phyloP scores from a whole-genome alignment of 1,140 invertebrate genomes.

The Eufriesea mexicana region DNA sequence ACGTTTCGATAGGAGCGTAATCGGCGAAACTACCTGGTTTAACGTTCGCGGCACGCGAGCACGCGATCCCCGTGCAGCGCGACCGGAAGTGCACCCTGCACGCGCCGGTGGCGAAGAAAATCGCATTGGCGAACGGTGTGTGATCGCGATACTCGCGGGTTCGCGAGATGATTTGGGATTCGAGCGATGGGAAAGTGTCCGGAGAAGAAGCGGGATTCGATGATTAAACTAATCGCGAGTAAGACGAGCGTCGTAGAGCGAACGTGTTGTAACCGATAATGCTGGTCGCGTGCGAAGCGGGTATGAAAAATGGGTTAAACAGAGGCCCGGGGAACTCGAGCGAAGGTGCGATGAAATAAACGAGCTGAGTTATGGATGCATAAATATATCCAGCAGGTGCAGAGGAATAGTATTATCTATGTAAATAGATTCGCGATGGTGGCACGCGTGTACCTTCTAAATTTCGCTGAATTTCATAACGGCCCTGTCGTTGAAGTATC shows the following conservation, averaged over 20 bases:
- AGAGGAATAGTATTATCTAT: conserved; percentile 36
- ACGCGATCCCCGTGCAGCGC: conserved; percentile 38
- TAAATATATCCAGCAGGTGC: conserved; percentile 29
- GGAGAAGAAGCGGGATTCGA: too few species aligned
- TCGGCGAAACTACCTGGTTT: conserved; percentile 1
- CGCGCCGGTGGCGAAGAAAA: too few species aligned
- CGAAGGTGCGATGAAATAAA: conserved; percentile 8
- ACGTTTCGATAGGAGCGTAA: conserved; percentile 39
- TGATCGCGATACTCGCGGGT: not conserved
- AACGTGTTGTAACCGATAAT: not conserved
- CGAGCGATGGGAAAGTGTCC: too few species aligned
- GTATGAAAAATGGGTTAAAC: not conserved
- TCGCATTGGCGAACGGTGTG: not conserved
- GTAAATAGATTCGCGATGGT: conserved; percentile 14
- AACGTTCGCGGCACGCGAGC: conserved; percentile 12
- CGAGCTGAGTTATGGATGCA: conserved; percentile 15
- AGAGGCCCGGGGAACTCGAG: too few species aligned
- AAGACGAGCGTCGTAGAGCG: not conserved
- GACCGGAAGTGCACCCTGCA: not conserved
- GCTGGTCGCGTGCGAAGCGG: not conserved
- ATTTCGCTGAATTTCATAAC: conserved; percentile 28
- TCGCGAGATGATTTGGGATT: too few species aligned
- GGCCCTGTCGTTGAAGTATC: not conserved
- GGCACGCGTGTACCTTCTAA: conserved; percentile 7
- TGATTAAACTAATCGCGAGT: not conserved